Evolutionary conservation across 2,113 vertebrate genomes (phyloP), one percentile per base, ranked within the genome.

Genomic region (Rhinopomastus cyanomelas): DNA sequence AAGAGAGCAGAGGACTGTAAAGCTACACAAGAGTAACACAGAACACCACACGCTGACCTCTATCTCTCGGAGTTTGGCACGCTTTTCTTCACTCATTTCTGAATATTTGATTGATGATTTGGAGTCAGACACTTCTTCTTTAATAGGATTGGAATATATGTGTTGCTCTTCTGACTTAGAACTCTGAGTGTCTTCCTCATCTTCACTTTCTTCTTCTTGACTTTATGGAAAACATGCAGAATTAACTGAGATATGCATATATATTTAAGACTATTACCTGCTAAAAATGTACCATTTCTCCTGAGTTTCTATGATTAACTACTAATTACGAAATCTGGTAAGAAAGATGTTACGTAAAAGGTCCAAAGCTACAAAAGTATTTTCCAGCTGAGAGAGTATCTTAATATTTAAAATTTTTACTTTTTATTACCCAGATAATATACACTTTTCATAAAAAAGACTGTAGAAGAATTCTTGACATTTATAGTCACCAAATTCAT

Each of bases 41-140:
- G 34, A 86, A 64, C 7, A 71, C 6, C 53, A 37, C 23, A 37
- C 7, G 66, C 94, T 79, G 87, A 99, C 99, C 98, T 99, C 99
- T 59, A 99, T 99, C 92, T 99, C 99, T 93, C 99, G 92, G 59
- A 99, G 98, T 88, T 99, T 99, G 76, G 98, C 98, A 87, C 99
- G 98, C 87, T 99, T 99, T 90, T 99, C 99, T 95, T 99, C 99
- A 72, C 98, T 99, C 98, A 99, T 99, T 97, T 99, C 99, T 17
- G 98, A 98, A 30, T 98, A 98, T 76, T 99, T 99, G 52, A 97
- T 82, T 5, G 97, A 96, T 20, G 97, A 96, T 82, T 98, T 99
- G 16, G 96, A 96, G 73, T 99, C 99, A 1, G 98, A 87, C 87
- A 98, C 97, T 82, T 98, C 99, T 37, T 99, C 98, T 97, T 97